Percentiles rank a stretch among this genome's conserved stretches.
Evolutionary conservation across 2,797 vertebrate species (phyloP).

Genomic region (Trachops cirrhosus): DNA sequence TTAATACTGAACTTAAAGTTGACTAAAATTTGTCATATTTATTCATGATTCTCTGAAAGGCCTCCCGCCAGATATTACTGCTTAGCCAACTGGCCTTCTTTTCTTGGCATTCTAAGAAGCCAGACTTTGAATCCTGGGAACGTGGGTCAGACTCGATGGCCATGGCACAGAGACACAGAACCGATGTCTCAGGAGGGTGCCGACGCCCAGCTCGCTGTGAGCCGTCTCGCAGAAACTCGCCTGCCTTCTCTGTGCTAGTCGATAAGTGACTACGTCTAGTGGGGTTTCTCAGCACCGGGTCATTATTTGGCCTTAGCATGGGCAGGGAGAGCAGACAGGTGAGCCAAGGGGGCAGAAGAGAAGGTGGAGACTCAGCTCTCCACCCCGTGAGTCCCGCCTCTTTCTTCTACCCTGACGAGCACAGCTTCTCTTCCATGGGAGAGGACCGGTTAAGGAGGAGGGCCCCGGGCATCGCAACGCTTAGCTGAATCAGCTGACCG

Average conservation of each 20-base stretch:
- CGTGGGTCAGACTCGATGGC: neutral
- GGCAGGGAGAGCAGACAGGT: neutral
- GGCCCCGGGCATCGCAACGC: neutral
- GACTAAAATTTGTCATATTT: neutral
- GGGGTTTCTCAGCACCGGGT: neutral
- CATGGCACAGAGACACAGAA: neutral
- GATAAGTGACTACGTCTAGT: neutral
- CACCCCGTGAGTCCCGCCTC: neutral
- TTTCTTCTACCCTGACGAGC: neutral
- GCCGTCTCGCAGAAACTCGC: neutral
- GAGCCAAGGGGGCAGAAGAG: neutral
- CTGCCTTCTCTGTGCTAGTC: accelerated
- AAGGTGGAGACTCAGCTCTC: neutral
- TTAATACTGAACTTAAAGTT: neutral
- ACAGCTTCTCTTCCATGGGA: neutral
- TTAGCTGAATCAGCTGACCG: neutral
- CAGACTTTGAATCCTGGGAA: neutral
- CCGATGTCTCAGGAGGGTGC: too few species aligned
- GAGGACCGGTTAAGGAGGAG: neutral
- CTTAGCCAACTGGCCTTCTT: neutral
- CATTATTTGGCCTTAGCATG: neutral
- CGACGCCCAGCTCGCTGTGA: accelerated
- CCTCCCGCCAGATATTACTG: neutral
- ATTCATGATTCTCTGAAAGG: neutral
- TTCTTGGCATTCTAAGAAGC: neutral